Percentiles rank a stretch among this genome's conserved stretches.
These are phyloP conservation scores for Catharus ustulatus DNA, from an alignment of 2,797 vertebrate genomes.

Conservation along the genomic window DNA sequence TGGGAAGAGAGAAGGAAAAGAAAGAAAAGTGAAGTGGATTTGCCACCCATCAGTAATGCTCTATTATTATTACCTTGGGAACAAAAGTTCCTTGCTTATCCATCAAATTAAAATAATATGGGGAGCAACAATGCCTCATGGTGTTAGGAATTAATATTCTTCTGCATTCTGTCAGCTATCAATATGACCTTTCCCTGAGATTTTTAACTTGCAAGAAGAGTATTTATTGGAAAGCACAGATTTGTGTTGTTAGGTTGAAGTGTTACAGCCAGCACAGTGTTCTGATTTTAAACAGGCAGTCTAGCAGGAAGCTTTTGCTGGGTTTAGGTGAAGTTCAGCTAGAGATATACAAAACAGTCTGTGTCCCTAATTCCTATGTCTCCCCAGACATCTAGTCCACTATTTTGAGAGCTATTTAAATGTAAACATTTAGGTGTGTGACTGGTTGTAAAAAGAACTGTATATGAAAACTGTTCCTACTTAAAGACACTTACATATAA, in stretches of 20 bases:
- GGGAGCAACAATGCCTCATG: neutral
- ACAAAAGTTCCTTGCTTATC: neutral
- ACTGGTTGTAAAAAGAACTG: neutral
- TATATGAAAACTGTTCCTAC: neutral
- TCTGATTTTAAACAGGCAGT: neutral
- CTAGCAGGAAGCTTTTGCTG: neutral
- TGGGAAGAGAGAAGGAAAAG: neutral
- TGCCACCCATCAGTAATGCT: neutral
- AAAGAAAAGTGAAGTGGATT: neutral
- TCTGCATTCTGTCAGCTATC: neutral
- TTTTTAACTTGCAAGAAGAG: neutral
- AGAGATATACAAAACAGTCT: neutral
- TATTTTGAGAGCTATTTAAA: conserved; percentile 13
- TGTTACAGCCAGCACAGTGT: neutral
- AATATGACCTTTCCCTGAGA: neutral
- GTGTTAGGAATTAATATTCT: neutral
- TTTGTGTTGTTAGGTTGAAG: neutral
- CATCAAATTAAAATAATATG: neutral
- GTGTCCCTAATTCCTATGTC: neutral
- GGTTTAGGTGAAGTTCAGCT: neutral
- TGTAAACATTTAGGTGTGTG: conserved; percentile 27
- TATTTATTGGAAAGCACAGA: neutral
- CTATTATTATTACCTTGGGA: neutral
- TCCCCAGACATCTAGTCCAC: neutral
- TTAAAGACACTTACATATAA: neutral